These are phyloP conservation scores for Serilophus lunatus DNA, from an alignment of 2,113 vertebrate species.

Conservation along the genomic window DNA sequence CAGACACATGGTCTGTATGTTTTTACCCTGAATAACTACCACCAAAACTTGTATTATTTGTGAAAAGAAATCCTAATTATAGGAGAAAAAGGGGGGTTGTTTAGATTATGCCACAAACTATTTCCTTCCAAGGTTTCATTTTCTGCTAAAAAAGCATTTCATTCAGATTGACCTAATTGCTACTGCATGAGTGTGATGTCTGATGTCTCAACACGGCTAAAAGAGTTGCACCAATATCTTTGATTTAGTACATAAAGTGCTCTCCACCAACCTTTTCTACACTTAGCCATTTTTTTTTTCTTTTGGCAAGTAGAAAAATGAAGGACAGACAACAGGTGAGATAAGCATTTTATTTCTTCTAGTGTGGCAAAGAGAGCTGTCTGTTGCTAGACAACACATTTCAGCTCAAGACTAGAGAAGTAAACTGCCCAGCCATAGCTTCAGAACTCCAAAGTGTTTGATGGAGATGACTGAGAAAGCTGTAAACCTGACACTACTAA, in stretches of 20 bases:
- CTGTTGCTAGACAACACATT: not conserved
- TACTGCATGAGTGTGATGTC: not conserved
- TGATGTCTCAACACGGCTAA: not conserved
- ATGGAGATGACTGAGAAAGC: not conserved
- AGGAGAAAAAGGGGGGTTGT: not conserved
- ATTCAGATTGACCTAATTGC: not conserved
- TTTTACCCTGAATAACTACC: not conserved
- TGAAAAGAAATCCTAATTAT: not conserved
- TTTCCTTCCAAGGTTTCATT: not conserved
- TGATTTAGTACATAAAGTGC: not conserved
- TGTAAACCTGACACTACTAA: not conserved
- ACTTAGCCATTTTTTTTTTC: not conserved
- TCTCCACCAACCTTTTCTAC: not conserved
- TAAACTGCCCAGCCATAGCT: not conserved
- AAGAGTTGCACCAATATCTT: not conserved
- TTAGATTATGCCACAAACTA: not conserved
- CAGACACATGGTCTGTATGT: fast-evolving
- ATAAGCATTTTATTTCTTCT: not conserved
- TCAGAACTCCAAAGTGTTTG: not conserved
- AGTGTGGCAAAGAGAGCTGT: not conserved
- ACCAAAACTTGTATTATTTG: not conserved
- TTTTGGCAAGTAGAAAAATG: not conserved
- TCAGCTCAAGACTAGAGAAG: not conserved
- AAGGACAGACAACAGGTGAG: not conserved
- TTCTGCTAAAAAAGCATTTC: not conserved